Conservation (phyloP, 1,140 invertebrate genomes). For the Bombus difficillimus region DNA sequence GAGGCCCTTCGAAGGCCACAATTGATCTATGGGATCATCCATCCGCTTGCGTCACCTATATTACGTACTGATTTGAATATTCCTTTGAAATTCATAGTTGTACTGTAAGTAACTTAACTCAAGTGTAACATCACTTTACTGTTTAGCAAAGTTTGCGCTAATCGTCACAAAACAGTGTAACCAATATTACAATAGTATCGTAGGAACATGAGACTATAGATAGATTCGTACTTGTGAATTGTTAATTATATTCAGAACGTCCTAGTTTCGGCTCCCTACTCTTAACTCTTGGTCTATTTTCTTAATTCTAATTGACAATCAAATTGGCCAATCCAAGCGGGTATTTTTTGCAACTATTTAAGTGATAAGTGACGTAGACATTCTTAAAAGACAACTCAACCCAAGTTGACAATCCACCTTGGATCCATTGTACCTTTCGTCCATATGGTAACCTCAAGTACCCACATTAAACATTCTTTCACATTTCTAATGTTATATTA, state of each 20-base stretch:
- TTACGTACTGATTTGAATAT: slow-evolving; percentile 20
- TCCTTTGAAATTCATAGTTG: neutral
- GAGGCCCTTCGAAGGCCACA: neutral
- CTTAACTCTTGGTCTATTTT: neutral
- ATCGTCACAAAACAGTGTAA: neutral
- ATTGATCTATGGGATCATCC: slow-evolving; percentile 29
- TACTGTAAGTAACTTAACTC: neutral
- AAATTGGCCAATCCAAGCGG: neutral
- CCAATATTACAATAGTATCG: no score
- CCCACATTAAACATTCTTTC: neutral
- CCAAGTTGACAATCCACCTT: no score
- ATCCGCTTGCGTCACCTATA: neutral
- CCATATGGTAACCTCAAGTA: no score
- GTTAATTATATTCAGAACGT: no score
- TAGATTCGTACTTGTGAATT: no score
- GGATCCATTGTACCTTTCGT: no score
- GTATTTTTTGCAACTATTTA: no score
- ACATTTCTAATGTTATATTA: neutral
- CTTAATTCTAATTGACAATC: neutral
- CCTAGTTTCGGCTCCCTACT: no score
- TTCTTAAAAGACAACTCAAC: no score
- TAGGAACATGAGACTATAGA: no score
- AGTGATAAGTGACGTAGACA: no score
- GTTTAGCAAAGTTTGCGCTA: neutral
- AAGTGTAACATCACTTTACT: neutral